Evolutionary conservation across 2,797 vertebrate species (phyloP).

Genomic region (Phrynocephalus guinanensis): DNA sequence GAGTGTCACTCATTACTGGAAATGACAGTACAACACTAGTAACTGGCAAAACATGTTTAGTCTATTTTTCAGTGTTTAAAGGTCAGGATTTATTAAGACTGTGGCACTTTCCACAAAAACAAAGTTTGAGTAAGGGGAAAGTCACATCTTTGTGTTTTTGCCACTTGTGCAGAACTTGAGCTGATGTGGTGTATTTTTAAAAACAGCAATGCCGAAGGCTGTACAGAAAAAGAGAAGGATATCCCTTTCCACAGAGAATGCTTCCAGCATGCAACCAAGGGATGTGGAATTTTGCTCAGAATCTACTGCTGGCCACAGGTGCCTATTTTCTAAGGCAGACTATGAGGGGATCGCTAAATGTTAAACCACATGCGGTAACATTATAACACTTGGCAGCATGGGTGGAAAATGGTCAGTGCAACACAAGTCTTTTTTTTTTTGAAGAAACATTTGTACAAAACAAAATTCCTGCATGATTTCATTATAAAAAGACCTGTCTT

Average conservation of each 20-base stretch:
- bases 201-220: conserved; percentile 47
- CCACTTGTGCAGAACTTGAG: conserved; percentile 14
- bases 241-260: conserved; percentile 27
- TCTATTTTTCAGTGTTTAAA: conserved; percentile 24
- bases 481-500: conserved; percentile 8
- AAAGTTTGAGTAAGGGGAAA: conserved; percentile 57
- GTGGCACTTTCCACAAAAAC: conserved; percentile 32
- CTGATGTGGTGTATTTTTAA: conserved; percentile 2
- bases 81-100: conserved; percentile 45
- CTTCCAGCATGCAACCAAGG: conserved; percentile 14
- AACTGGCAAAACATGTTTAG: conserved; percentile 36
- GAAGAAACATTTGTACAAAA: background rate
- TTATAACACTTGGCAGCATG: conserved; percentile 18
- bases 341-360: conserved; percentile 21
- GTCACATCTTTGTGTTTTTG: conserved; percentile 38
- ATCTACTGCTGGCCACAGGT: conserved; percentile 14
- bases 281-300: conserved; percentile 49
- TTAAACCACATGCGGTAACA: conserved; percentile 43
- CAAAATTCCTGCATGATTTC: conserved; percentile 24
- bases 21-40: conserved; percentile 43
- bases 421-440: background rate
- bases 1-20: conserved; percentile 31
- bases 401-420: conserved; percentile 25
- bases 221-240: background rate
- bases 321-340: conserved; percentile 34